A percentile compares a stretch with the other conserved stretches of the same genome.
Conservation (phyloP, 2,797 vertebrate species). For the Gadopsis bispinosus region DNA sequence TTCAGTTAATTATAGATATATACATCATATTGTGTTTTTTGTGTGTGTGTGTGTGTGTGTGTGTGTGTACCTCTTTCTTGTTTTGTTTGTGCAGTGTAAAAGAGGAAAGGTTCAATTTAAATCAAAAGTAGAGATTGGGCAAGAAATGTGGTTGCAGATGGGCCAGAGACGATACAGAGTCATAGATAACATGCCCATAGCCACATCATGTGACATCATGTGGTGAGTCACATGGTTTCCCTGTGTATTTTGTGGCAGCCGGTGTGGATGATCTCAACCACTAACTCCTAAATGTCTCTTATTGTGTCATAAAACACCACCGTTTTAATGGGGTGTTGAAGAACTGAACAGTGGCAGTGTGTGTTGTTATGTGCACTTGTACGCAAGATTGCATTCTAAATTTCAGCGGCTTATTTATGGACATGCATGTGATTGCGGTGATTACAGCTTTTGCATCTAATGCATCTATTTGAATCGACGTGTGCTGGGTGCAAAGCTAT, state of each 20-base stretch:
- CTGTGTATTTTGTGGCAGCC: constrained; percentile 4
- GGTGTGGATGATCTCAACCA: neutral
- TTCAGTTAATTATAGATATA: too few species aligned
- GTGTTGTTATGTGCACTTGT: neutral
- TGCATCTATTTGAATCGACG: neutral
- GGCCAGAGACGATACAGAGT: neutral
- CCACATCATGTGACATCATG: constrained; percentile 46
- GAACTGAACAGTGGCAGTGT: neutral
- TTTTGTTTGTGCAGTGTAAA: neutral
- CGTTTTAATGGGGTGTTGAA: constrained; percentile 18
- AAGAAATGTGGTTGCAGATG: constrained; percentile 17
- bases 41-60: neutral
- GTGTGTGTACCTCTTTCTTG: neutral
- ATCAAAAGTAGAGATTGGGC: neutral
- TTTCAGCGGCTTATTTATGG: neutral
- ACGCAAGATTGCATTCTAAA: neutral
- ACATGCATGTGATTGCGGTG: neutral
- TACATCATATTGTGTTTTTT: too few species aligned
- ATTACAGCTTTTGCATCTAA: neutral
- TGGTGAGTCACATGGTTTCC: constrained; percentile 35
- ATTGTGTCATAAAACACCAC: constrained; percentile 15
- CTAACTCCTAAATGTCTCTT: constrained; percentile 14
- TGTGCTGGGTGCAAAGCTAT: neutral
- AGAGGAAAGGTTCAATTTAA: constrained; percentile 16
- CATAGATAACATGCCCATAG: constrained; percentile 22